Percentiles rank a stretch among this genome's conserved stretches.
phyloP scores from a whole-genome alignment of 2,888 invertebrate genomes.

The Unio delphinus region DNA sequence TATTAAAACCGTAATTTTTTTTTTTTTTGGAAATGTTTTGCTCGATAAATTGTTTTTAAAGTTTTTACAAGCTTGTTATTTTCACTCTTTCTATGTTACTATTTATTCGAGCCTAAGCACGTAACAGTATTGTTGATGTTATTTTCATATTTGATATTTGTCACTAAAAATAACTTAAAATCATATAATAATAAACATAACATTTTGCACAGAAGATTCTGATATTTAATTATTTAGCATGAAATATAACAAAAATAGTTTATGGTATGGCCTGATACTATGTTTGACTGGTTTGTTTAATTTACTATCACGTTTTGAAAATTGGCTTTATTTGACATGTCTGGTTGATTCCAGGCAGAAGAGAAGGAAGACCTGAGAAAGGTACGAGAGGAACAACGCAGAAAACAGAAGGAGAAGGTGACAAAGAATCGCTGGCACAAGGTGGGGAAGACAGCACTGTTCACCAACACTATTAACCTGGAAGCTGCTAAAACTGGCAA shows the following conservation, averaged over 20 bases:
- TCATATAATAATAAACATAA: too few relatives aligned
- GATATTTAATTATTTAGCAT: background rate
- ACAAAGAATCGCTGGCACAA: slow-evolving; percentile 43
- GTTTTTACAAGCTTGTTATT: too few relatives aligned
- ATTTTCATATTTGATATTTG: too few relatives aligned
- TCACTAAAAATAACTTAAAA: too few relatives aligned
- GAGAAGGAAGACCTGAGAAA: slow-evolving; percentile 49
- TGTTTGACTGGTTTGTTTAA: too few relatives aligned
- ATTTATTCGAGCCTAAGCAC: too few relatives aligned
- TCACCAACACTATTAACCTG: slow-evolving; percentile 34
- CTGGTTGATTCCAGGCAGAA: slow-evolving; percentile 41
- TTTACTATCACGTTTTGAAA: background rate
- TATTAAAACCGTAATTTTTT: too few relatives aligned
- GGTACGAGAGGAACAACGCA: slow-evolving; percentile 44
- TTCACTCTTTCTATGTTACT: too few relatives aligned
- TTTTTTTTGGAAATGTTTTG: too few relatives aligned
- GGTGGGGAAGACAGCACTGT: slow-evolving; percentile 35
- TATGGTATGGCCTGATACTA: background rate
- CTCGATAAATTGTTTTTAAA: too few relatives aligned
- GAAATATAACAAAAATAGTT: background rate
- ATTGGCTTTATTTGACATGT: background rate
- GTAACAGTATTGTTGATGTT: too few relatives aligned
- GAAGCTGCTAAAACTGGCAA: slow-evolving; percentile 32
- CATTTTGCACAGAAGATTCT: too few relatives aligned
- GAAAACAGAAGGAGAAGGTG: slow-evolving; percentile 51